Evolutionary conservation across 1,140 invertebrate species (phyloP).

Genomic region (Brachionus koreanus): DNA sequence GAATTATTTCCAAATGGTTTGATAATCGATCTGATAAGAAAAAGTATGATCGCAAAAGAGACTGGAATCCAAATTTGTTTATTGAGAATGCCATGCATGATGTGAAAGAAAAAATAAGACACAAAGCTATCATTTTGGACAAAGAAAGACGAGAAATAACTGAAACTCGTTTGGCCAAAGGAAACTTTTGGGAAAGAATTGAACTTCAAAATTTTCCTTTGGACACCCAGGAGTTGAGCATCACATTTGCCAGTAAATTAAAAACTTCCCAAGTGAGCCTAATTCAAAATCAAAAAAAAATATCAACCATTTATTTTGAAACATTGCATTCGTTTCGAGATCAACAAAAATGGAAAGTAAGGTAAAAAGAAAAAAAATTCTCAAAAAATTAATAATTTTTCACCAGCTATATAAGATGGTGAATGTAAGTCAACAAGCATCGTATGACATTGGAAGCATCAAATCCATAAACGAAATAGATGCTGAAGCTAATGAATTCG

Average conservation of each 20-base stretch:
- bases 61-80: constrained; percentile 41
- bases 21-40: not conserved
- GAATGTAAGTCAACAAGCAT: constrained; percentile 7
- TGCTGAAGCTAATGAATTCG: not conserved
- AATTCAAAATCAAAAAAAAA: not conserved
- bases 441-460: not conserved
- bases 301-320: constrained; percentile 24
- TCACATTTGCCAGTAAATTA: not conserved
- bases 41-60: not conserved
- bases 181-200: constrained; percentile 36
- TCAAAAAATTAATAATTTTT: not conserved
- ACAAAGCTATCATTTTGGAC: not conserved
- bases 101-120: constrained; percentile 25
- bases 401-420: constrained; percentile 34
- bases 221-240: constrained; percentile 31
- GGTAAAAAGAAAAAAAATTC: not conserved
- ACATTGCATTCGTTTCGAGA: constrained; percentile 33
- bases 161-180: constrained; percentile 11
- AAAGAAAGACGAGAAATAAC: not conserved
- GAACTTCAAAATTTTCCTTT: constrained; percentile 44
- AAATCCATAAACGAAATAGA: not conserved
- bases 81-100: constrained; percentile 37
- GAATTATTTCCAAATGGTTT: constrained; percentile 29
- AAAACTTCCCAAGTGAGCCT: constrained; percentile 18
- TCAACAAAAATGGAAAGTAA: constrained; percentile 43